phyloP scores from a whole-genome alignment of 2,113 vertebrate species.

The Nycticebus coucang region DNA sequence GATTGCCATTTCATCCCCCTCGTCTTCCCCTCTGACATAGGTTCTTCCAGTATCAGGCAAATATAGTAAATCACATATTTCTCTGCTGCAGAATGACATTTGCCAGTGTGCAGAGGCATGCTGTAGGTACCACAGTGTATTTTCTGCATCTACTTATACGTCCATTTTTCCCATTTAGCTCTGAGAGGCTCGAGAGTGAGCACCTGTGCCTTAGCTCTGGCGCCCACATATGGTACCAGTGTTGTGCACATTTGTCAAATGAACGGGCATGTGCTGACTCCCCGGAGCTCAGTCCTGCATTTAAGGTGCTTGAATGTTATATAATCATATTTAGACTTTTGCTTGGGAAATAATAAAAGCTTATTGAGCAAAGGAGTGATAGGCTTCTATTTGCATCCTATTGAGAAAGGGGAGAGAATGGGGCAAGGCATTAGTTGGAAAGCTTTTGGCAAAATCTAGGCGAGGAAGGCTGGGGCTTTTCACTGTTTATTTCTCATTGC shows the following conservation, averaged over 20 bases:
- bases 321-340: background rate
- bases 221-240: background rate
- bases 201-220: accelerated
- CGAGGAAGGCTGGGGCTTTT: background rate
- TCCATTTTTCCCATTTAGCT: background rate
- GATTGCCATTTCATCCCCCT: background rate
- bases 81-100: background rate
- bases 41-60: background rate
- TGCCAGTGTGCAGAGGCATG: background rate
- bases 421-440: background rate
- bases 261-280: too few species aligned
- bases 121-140: background rate
- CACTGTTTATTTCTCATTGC: background rate
- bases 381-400: background rate
- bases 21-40: background rate
- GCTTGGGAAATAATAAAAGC: background rate
- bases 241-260: background rate
- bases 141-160: background rate
- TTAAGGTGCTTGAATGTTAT: background rate
- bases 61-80: background rate
- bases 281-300: background rate
- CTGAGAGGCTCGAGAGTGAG: background rate
- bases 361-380: background rate
- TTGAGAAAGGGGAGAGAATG: background rate
- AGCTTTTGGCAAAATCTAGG: background rate